These are phyloP conservation scores for Lucinisca nassula DNA, from an alignment of 2,888 invertebrate genomes.

Conservation along the genomic window DNA sequence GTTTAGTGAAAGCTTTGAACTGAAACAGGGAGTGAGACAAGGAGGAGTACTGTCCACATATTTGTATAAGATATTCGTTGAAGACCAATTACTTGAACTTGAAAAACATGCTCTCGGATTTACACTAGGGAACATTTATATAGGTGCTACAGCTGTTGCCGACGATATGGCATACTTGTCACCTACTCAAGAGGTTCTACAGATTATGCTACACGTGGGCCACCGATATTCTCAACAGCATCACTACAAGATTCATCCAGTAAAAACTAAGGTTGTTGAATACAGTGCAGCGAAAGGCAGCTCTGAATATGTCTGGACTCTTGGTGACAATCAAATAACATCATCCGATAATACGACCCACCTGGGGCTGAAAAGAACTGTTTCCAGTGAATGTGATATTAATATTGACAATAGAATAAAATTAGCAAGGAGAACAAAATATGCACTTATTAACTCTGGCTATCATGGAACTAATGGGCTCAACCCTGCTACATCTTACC, in stretches of 20 bases:
- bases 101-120: not conserved
- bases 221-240: not conserved
- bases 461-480: too few species aligned
- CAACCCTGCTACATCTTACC: too few species aligned
- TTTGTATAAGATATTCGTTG: not conserved
- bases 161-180: not conserved
- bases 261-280: not conserved
- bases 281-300: not conserved
- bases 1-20: not conserved
- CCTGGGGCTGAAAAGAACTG: not conserved
- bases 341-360: not conserved
- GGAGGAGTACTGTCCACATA: not conserved
- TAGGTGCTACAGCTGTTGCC: not conserved
- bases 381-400: too few species aligned
- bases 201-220: not conserved
- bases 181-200: not conserved
- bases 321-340: not conserved
- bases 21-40: not conserved
- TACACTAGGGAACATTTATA: not conserved
- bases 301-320: not conserved
- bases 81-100: not conserved
- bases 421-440: too few species aligned
- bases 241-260: not conserved
- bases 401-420: too few species aligned
- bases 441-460: too few species aligned